phyloP scores from a whole-genome alignment of 2,888 invertebrate species.

The Dioctria linearis region DNA sequence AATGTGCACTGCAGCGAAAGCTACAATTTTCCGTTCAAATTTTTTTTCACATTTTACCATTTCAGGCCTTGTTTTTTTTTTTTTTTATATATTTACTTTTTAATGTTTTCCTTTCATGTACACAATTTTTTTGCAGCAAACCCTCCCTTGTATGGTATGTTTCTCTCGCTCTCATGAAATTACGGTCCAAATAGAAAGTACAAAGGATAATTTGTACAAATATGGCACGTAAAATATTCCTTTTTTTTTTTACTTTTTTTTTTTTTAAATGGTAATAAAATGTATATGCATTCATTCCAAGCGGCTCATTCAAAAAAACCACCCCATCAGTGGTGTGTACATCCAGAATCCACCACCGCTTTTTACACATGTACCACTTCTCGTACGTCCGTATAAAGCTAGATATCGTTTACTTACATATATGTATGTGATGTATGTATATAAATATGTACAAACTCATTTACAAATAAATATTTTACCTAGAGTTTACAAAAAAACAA shows the following conservation, averaged over 20 bases:
- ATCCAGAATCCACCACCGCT: background rate
- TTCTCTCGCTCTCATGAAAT: conserved; percentile 40
- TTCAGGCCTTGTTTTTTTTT: conserved; percentile 3
- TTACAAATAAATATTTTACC: conserved; percentile 44
- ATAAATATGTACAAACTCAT: conserved; percentile 19
- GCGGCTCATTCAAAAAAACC: conserved; percentile 6
- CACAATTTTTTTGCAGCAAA: background rate
- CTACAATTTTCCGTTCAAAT: conserved; percentile 27
- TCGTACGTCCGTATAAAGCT: too few species aligned
- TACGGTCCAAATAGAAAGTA: conserved; percentile 49
- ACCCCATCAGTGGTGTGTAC: conserved; percentile 25
- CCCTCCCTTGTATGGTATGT: background rate
- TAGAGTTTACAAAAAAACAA: conserved; percentile 30
- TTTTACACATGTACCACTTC: conserved; percentile 7
- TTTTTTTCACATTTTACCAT: conserved; percentile 11
- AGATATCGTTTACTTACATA: too few species aligned
- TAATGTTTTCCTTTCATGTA: conserved; percentile 6
- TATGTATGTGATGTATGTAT: background rate
- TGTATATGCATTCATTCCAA: conserved; percentile 36
- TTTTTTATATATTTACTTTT: background rate
- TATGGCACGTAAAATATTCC: conserved; percentile 25
- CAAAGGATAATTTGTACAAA: conserved; percentile 44
- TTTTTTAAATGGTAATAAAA: conserved; percentile 44
- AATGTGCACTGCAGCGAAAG: conserved; percentile 30
- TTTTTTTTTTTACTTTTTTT: background rate